Evolutionary conservation across 2,888 invertebrate genomes (phyloP).

Genomic region (Julus scandinavius): DNA sequence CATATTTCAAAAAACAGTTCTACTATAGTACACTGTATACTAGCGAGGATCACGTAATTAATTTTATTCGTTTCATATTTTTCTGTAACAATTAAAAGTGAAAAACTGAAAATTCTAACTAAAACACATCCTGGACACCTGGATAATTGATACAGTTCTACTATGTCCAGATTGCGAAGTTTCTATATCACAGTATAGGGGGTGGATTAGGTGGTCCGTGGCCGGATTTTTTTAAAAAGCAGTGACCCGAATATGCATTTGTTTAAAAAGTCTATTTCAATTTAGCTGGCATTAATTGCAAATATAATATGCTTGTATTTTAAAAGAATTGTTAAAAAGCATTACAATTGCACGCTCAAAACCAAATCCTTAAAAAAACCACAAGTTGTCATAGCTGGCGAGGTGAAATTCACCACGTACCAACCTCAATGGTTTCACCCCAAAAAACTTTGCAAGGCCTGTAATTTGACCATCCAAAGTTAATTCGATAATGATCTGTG

Average conservation of each 20-base stretch:
- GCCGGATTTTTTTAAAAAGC: background rate
- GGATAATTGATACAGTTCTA: too few species aligned
- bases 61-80: too few species aligned
- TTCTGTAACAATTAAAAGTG: too few species aligned
- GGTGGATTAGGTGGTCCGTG: constrained; percentile 3
- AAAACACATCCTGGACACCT: too few species aligned
- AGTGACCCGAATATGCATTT: constrained; percentile 31
- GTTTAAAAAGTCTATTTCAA: background rate
- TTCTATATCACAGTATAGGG: background rate
- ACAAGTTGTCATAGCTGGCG: background rate
- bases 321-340: constrained; percentile 1
- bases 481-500: constrained; percentile 31
- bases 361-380: background rate
- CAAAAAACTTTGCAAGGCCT: background rate
- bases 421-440: background rate
- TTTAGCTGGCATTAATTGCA: constrained; percentile 20
- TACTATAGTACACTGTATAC: background rate
- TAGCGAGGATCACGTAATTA: too few species aligned
- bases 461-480: constrained; percentile 44
- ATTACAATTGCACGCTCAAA: background rate
- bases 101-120: too few species aligned
- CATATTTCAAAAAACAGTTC: background rate
- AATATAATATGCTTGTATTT: background rate
- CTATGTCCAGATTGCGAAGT: too few species aligned
- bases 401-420: background rate